Base-by-base conservation (phyloP, 2,113 vertebrate genomes). In the Mustela lutreola region DNA sequence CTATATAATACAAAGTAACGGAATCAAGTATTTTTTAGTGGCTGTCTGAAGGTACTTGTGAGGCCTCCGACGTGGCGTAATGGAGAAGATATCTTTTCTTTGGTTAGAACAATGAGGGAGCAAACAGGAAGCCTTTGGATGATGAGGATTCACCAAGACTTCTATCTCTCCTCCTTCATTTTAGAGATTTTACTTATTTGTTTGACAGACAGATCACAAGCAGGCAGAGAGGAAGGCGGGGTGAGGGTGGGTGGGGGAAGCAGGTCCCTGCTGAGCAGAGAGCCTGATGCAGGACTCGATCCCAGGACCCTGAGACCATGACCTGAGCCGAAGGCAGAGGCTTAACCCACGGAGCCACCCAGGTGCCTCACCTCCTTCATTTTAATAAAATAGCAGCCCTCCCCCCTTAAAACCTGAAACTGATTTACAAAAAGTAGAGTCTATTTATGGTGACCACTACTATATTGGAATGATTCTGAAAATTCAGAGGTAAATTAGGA, bases 1-100 rank as follows among this genome's bases (percentile, higher is more conserved):
- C 42, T 97, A 42, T 42, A 67, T 89, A 86, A 89, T 28, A 82
- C 7, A 80, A 94, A 79, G 26, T 91, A 53, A 89, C 85, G 11
- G 4, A 78, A 92, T 85, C n/a, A 56, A 53, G 9, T 60, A 50
- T 42, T 92, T 39, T 95, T 84, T 33, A 42, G 50, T 70, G 28
- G 62, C 6, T 94, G 0, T 56, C 10, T 7, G 1, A 19, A 94
- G 76, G 39, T 58, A 22, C 50, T 58, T 84, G 56, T 71, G 70
- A 81, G 92, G 78, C 5, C 28, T 15, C 5, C 58, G 33, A 45
- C 18, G 28, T 31, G 1, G 1, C 1, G 36, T 36, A 78, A 81
- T 11, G 4, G 11, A 58, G 45, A 81, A 82, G 24, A 12, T 31
- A 31, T 39, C 48, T 81, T 91, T 53, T 50, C 26, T 48, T 48